Evolutionary conservation across 1,140 invertebrate genomes (phyloP).

Genomic region (Pinna nobilis): DNA sequence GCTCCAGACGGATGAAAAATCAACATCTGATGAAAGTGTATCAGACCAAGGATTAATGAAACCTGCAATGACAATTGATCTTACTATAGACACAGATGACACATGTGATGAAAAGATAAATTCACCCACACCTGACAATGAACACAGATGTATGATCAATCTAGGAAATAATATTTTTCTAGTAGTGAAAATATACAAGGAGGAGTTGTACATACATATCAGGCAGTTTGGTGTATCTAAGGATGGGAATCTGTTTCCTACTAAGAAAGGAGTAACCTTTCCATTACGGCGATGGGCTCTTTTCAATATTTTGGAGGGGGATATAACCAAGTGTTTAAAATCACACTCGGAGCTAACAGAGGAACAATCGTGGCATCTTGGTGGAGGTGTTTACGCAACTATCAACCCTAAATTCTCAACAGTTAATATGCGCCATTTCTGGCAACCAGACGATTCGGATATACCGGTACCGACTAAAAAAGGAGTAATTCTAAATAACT

Average conservation of each 20-base stretch:
- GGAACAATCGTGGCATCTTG: conserved; percentile 10
- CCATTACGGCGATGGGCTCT: conserved; percentile 3
- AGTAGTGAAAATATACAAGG: conserved; percentile 14
- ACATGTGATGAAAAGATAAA: background rate
- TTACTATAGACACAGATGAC: background rate
- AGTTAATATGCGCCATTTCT: conserved; percentile 21
- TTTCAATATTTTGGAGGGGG: background rate
- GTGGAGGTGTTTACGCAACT: conserved; percentile 19
- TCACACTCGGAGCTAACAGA: background rate
- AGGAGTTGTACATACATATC: background rate
- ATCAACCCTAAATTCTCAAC: conserved; percentile 19
- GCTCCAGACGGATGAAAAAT: background rate
- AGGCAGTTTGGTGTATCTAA: background rate
- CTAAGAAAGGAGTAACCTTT: conserved; percentile 11
- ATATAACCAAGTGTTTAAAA: conserved; percentile 7
- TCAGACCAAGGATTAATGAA: background rate
- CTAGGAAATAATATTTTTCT: conserved; percentile 1
- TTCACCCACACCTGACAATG: background rate
- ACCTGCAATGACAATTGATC: no score
- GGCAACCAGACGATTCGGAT: conserved; percentile 11
- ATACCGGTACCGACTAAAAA: conserved; percentile 3
- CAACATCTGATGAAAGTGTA: background rate
- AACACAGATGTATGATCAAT: conserved; percentile 17
- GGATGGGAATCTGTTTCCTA: background rate
- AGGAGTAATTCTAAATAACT: background rate